A percentile compares a stretch with the other conserved stretches of the same genome.
phyloP scores from a whole-genome alignment of 2,888 invertebrate species.

The Andrena chrysosceles region DNA sequence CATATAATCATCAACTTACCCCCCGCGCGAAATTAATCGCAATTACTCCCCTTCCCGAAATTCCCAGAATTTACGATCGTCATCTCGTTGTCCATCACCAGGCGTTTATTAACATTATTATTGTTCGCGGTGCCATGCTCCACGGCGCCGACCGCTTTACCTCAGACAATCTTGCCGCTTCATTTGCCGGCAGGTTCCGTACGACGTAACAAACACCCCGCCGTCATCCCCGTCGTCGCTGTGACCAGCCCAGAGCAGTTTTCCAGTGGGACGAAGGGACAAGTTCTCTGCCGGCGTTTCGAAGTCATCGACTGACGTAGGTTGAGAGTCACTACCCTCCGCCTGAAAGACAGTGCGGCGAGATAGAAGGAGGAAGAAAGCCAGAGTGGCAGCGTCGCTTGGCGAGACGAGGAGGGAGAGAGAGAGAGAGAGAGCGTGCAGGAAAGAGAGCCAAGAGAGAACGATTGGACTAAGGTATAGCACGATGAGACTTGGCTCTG shows the following conservation, averaged over 20 bases:
- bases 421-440: constrained; percentile 22
- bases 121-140: constrained; percentile 14
- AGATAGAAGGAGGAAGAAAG: constrained; percentile 37
- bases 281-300: constrained; percentile 1
- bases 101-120: neutral
- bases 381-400: constrained; percentile 11
- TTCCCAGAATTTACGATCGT: neutral
- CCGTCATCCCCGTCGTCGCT: neutral
- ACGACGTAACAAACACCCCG: constrained; percentile 6
- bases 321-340: constrained; percentile 75
- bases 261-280: neutral
- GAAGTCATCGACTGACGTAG: constrained; percentile 58
- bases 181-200: neutral
- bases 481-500: constrained; percentile 63
- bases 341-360: constrained; percentile 34
- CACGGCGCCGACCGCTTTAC: neutral
- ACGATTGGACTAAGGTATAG: constrained; percentile 73
- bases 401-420: constrained; percentile 15
- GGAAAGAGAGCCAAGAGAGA: constrained; percentile 57
- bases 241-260: constrained; percentile 1
- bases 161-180: neutral
- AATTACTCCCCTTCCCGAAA: neutral
- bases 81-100: neutral
- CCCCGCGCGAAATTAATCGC: neutral
- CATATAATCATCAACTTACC: neutral